Evolutionary conservation across 2,113 vertebrate species (phyloP).

Genomic region (Bufo gargarizans): DNA sequence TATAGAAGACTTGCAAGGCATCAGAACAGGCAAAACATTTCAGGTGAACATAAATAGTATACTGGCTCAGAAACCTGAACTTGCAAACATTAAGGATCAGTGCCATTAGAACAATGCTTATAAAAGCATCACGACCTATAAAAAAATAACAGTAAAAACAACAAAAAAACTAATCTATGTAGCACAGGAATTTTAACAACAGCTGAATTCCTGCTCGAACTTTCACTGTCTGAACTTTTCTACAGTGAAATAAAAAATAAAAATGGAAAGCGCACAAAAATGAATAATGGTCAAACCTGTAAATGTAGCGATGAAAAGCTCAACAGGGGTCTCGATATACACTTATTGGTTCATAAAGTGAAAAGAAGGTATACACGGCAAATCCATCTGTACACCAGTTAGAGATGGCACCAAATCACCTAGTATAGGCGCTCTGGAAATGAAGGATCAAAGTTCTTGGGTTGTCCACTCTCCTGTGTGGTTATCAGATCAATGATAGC

Average conservation of each 20-base stretch:
- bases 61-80: constrained; percentile 1
- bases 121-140: neutral
- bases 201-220: neutral
- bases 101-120: neutral
- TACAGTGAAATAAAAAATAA: neutral
- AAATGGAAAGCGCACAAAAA: neutral
- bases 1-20: neutral
- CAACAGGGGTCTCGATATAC: no score
- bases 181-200: neutral
- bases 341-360: neutral
- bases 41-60: constrained; percentile 2
- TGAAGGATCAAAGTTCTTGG: constrained; percentile 69
- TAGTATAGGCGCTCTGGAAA: constrained; percentile 71
- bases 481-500: constrained; percentile 96
- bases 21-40: neutral
- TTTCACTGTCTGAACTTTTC: neutral
- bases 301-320: neutral
- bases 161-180: neutral
- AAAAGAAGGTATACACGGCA: neutral
- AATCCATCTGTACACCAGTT: neutral
- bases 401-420: constrained; percentile 64
- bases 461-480: constrained; percentile 83
- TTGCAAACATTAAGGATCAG: neutral
- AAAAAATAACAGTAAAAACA: neutral
- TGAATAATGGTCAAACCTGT: neutral